These are phyloP conservation scores for Promerops cafer DNA, from an alignment of 2,113 vertebrate genomes.

Conservation along the genomic window DNA sequence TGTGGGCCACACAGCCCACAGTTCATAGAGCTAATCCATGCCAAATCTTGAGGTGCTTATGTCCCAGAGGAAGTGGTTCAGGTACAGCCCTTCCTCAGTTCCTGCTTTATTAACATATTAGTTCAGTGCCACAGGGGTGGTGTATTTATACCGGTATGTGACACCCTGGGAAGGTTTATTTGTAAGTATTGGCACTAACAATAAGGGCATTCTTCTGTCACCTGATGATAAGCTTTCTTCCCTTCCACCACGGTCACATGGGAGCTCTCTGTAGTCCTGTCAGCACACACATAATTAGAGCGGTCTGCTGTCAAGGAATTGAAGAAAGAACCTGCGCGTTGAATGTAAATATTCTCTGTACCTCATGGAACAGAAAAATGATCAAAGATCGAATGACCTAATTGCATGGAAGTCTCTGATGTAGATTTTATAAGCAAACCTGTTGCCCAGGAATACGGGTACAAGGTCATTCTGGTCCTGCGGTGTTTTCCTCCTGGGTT, in stretches of 20 bases:
- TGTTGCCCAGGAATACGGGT: not conserved
- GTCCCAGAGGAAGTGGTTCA: not conserved
- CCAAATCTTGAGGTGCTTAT: not conserved
- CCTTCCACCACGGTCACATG: not conserved
- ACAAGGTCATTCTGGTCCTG: not conserved
- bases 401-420: slow-evolving; percentile 19
- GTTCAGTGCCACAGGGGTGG: not conserved
- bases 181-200: slow-evolving; percentile 2
- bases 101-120: not conserved
- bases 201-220: slow-evolving; percentile 39
- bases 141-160: not conserved
- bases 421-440: not conserved
- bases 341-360: slow-evolving; percentile 39
- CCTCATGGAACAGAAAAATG: not conserved
- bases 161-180: slow-evolving; percentile 7
- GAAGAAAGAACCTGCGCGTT: not conserved
- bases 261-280: slow-evolving; percentile 18
- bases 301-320: not conserved
- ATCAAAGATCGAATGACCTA: slow-evolving; percentile 49
- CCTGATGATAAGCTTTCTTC: slow-evolving; percentile 17
- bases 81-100: not conserved
- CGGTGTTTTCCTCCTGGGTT: not conserved
- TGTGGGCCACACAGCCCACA: not conserved
- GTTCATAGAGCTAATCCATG: not conserved
- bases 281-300: slow-evolving; percentile 42